phyloP scores from a whole-genome alignment of 1,140 invertebrate genomes.

The Thalassaphorura encarpata region DNA sequence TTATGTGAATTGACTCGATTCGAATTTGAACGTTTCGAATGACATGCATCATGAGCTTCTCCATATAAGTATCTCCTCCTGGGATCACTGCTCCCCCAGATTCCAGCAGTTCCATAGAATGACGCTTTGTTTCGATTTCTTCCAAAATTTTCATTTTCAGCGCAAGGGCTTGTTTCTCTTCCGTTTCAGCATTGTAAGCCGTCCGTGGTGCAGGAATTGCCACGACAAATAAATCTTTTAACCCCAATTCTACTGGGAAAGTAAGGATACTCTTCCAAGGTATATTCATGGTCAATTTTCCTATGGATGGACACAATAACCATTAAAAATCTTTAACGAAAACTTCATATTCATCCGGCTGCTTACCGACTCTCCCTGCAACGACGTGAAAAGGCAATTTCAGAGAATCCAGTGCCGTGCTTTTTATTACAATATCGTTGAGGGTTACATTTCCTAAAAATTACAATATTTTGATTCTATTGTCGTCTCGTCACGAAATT shows the following conservation, averaged over 20 bases:
- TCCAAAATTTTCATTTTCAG: constrained; percentile 69
- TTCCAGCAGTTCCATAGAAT: not conserved
- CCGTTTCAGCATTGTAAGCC: constrained; percentile 77
- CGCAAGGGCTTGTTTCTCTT: constrained; percentile 64
- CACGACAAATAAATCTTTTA: constrained; percentile 80
- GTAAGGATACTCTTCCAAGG: constrained; percentile 97
- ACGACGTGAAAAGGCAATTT: constrained; percentile 79
- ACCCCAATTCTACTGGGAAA: constrained; percentile 71
- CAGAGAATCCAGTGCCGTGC: constrained; percentile 79
- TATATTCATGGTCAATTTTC: constrained; percentile 86
- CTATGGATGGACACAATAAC: constrained; percentile 42
- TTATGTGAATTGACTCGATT: constrained; percentile 84
- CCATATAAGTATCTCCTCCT: constrained; percentile 73
- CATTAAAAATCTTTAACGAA: not conserved
- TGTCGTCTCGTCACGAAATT: not conserved
- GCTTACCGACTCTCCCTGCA: constrained; percentile 77
- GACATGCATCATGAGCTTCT: constrained; percentile 88
- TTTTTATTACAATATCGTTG: constrained; percentile 77
- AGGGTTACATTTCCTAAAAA: constrained; percentile 87
- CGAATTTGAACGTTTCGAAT: constrained; percentile 93
- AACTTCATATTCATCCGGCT: not conserved
- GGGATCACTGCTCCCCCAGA: not conserved
- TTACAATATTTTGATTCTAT: not conserved
- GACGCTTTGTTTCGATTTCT: constrained; percentile 23
- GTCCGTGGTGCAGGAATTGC: constrained; percentile 78